These are phyloP conservation scores for Okamejei kenojei DNA, from an alignment of 2,797 vertebrate genomes.

Conservation along the genomic window DNA sequence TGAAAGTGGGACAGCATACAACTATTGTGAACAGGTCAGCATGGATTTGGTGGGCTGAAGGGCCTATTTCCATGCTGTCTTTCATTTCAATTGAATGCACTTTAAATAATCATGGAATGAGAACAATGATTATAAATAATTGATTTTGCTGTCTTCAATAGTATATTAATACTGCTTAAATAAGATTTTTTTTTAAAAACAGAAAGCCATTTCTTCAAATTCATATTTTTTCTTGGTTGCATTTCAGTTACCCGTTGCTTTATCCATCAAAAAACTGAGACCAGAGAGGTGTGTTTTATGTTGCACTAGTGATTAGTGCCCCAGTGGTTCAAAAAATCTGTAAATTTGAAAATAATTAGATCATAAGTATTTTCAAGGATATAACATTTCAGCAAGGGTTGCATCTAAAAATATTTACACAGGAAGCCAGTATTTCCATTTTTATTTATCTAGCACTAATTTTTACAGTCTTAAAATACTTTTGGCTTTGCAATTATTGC, in stretches of 20 bases:
- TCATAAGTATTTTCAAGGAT: neutral
- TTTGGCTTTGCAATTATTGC: neutral
- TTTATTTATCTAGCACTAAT: neutral
- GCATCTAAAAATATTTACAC: neutral
- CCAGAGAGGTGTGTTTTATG: neutral
- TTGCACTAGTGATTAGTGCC: neutral
- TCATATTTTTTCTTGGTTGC: neutral
- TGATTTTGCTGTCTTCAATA: neutral
- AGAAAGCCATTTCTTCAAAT: neutral
- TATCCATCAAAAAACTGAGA: neutral
- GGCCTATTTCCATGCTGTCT: no score
- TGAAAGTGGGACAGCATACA: no score
- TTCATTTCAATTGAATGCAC: no score
- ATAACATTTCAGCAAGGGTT: neutral
- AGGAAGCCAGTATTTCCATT: neutral
- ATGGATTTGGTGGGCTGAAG: no score
- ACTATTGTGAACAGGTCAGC: no score
- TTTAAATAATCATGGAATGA: neutral
- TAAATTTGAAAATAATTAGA: slow-evolving; percentile 11
- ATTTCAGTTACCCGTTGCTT: neutral
- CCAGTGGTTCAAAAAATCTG: neutral
- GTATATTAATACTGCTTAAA: neutral
- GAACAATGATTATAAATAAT: neutral
- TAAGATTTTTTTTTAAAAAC: neutral
- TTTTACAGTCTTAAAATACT: neutral